These are phyloP conservation scores for Bombycilla garrulus DNA, from an alignment of 2,113 vertebrate species.

Conservation along the genomic window DNA sequence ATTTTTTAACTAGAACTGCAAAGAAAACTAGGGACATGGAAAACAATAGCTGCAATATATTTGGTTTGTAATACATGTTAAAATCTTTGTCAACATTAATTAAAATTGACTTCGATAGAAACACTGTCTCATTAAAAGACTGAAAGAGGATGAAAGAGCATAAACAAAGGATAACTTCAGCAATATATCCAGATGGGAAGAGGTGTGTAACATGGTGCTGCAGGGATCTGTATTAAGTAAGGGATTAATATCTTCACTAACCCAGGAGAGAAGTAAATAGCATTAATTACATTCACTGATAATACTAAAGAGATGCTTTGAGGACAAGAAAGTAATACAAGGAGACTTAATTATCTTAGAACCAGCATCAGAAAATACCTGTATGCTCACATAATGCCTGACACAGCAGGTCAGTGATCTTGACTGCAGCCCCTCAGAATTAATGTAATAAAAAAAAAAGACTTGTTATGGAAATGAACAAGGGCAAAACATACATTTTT, in stretches of 20 bases:
- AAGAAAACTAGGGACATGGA: background rate
- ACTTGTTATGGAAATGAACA: background rate
- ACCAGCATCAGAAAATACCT: background rate
- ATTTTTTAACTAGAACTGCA: background rate
- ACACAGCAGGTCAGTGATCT: background rate
- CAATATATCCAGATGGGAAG: slow-evolving; percentile 47
- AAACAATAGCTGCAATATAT: slow-evolving; percentile 31
- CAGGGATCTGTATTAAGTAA: slow-evolving; percentile 49
- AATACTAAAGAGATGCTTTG: slow-evolving; percentile 32
- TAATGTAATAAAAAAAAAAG: background rate
- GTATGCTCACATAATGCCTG: background rate
- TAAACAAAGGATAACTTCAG: slow-evolving; percentile 61
- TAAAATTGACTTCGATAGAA: slow-evolving; percentile 24
- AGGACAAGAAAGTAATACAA: slow-evolving; percentile 6
- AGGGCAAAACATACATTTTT: background rate
- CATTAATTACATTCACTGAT: slow-evolving; percentile 56
- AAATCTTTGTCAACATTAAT: slow-evolving; percentile 62
- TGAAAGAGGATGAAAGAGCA: slow-evolving; percentile 43
- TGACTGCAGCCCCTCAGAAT: background rate
- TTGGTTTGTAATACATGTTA: slow-evolving; percentile 25
- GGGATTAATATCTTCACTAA: slow-evolving; percentile 55
- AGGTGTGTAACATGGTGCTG: background rate
- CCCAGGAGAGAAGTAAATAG: slow-evolving; percentile 43
- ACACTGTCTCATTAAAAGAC: slow-evolving; percentile 16
- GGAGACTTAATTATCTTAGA: slow-evolving; percentile 27